A percentile compares a stretch with the other conserved stretches of the same genome.
phyloP scores from a whole-genome alignment of 2,888 invertebrate genomes.

The Drosophila maculinotata region DNA sequence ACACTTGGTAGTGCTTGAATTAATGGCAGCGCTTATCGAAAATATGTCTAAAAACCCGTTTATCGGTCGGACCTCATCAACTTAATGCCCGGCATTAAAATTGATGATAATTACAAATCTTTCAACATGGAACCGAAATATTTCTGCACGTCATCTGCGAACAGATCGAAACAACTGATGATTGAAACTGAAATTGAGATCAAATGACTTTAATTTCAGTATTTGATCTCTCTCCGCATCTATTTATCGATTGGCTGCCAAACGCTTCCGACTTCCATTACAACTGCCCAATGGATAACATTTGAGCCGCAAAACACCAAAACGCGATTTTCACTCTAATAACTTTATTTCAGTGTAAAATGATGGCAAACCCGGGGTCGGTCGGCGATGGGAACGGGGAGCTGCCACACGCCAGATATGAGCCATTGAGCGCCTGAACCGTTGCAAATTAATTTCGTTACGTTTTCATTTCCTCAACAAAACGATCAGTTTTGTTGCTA shows the following conservation, averaged over 20 bases:
- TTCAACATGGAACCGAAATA: conserved; percentile 28
- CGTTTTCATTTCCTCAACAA: conserved; percentile 76
- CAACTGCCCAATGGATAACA: conserved; percentile 43
- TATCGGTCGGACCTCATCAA: conserved; percentile 45
- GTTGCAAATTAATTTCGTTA: conserved; percentile 77
- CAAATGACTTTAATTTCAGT: conserved; percentile 37
- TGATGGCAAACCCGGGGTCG: conserved; percentile 12
- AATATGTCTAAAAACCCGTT: conserved; percentile 42
- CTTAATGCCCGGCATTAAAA: conserved; percentile 43
- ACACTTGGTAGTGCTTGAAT: conserved; percentile 26
- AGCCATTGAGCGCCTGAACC: conserved; percentile 57
- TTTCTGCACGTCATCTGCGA: conserved; percentile 42
- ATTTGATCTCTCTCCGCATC: conserved; percentile 35
- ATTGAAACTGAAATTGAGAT: conserved; percentile 34
- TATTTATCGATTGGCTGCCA: conserved; percentile 48
- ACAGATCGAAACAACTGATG: conserved; percentile 6
- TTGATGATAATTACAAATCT: conserved; percentile 59
- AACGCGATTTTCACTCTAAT: conserved; percentile 65
- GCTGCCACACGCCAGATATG: conserved; percentile 66
- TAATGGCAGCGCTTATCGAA: conserved; percentile 23
- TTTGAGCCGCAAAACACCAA: conserved; percentile 35
- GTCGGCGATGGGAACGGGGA: conserved; percentile 14
- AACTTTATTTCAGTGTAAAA: conserved; percentile 61
- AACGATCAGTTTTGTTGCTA: conserved; percentile 54
- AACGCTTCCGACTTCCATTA: conserved; percentile 37